These are phyloP conservation scores for Bergia puertoricense DNA, from an alignment of 92 coral and sea anemone species.

Conservation along the genomic window DNA sequence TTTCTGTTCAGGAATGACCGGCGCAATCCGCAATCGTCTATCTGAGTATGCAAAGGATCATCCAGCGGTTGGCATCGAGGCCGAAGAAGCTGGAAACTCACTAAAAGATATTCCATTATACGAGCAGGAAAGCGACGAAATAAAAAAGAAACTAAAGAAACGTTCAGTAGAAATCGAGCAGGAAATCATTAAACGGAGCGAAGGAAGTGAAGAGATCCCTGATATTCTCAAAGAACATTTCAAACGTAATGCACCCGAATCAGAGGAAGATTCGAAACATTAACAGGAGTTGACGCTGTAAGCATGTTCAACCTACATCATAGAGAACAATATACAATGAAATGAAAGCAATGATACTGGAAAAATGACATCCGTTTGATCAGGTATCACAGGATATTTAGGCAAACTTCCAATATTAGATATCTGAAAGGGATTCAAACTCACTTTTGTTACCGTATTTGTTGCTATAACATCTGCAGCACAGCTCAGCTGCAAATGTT, in stretches of 20 bases:
- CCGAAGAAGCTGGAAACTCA: slow-evolving; percentile 87
- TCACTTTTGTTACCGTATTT: no score
- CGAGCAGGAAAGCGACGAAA: slow-evolving; percentile 71
- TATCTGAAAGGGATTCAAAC: no score
- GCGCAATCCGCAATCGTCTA: slow-evolving; percentile 75
- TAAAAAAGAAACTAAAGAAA: slow-evolving; percentile 79
- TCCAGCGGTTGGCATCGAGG: slow-evolving; percentile 91
- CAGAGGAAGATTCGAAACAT: slow-evolving; percentile 1
- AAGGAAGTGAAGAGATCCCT: slow-evolving; percentile 78
- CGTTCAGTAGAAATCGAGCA: slow-evolving; percentile 81
- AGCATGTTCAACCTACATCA: background rate
- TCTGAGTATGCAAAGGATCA: slow-evolving; percentile 82
- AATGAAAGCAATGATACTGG: background rate
- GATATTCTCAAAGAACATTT: slow-evolving; percentile 92
- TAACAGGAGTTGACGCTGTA: background rate
- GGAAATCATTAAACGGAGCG: slow-evolving; percentile 69
- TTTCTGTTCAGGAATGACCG: slow-evolving; percentile 62
- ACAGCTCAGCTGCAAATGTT: no score
- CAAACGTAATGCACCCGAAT: slow-evolving; percentile 77
- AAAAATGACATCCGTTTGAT: background rate
- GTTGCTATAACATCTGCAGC: no score
- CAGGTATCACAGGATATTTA: background rate
- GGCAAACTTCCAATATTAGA: background rate
- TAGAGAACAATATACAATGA: background rate
- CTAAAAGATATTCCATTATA: slow-evolving; percentile 86